A percentile compares a stretch with the other conserved stretches of the same genome.
These are phyloP conservation scores for Lucilia sericata DNA, from an alignment of 1,140 invertebrate genomes.

Conservation along the genomic window DNA sequence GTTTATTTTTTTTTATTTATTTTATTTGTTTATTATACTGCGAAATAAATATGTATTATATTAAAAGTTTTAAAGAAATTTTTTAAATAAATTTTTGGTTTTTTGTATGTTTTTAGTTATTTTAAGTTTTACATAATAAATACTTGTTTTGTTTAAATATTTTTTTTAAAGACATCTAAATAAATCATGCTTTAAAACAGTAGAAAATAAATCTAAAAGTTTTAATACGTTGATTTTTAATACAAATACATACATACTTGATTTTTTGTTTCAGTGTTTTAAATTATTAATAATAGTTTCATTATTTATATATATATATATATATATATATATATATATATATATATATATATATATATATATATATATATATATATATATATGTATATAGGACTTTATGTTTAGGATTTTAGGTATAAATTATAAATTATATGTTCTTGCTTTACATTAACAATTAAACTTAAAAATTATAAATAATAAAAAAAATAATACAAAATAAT, in stretches of 20 bases:
- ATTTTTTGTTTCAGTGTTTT: neutral
- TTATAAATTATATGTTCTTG: neutral
- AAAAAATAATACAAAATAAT: neutral
- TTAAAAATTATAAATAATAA: neutral
- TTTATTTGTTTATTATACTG: neutral
- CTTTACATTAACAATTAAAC: conserved; percentile 6
- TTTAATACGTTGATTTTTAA: neutral
- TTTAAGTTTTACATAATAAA: conserved; percentile 14
- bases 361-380: no score
- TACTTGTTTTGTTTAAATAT: neutral
- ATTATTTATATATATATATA: no score
- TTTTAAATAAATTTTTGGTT: conserved; percentile 15
- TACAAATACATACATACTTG: neutral
- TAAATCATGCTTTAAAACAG: neutral
- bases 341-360: no score
- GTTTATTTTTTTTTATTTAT: neutral
- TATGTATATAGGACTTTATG: no score
- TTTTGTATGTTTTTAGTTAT: neutral
- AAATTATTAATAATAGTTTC: no score
- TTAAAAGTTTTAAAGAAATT: neutral
- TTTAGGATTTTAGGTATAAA: neutral
- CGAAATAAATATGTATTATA: conserved; percentile 13
- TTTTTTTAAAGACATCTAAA: neutral
- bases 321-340: no score
- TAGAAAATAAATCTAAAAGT: neutral